Percentiles rank a stretch among this genome's conserved stretches.
These are phyloP conservation scores for Anguilla megastoma DNA, from an alignment of 2,797 vertebrate species.

Conservation along the genomic window DNA sequence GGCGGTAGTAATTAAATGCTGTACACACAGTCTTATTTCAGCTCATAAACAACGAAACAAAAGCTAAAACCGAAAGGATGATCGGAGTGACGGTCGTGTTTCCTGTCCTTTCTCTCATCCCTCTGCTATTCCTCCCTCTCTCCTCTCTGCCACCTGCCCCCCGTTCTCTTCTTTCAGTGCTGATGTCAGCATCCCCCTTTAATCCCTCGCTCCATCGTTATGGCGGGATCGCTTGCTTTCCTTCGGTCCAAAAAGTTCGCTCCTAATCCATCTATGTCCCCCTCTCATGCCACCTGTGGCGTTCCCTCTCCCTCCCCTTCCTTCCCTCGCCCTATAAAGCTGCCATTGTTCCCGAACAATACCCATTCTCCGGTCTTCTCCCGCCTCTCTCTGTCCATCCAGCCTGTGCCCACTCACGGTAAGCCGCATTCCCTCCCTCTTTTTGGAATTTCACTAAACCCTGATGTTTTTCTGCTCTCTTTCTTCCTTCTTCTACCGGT, in stretches of 20 bases:
- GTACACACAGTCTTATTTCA: background rate
- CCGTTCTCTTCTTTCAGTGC: slow-evolving; percentile 63
- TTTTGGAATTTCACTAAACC: background rate
- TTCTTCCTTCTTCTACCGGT: background rate
- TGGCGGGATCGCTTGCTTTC: slow-evolving; percentile 59
- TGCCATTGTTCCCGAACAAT: slow-evolving; percentile 43
- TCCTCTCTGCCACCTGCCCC: slow-evolving; percentile 37
- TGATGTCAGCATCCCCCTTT: slow-evolving; percentile 73
- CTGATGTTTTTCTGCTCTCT: background rate
- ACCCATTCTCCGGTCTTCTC: slow-evolving; percentile 47
- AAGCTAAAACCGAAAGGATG: background rate
- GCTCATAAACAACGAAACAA: background rate
- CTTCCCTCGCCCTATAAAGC: slow-evolving; percentile 65
- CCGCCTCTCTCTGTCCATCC: slow-evolving; percentile 28
- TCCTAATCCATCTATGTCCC: slow-evolving; percentile 69
- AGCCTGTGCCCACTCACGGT: slow-evolving; percentile 31
- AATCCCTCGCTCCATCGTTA: slow-evolving; percentile 60
- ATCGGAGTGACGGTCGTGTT: background rate
- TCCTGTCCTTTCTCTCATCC: background rate
- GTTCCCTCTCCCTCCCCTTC: slow-evolving; percentile 29
- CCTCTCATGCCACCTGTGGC: slow-evolving; percentile 31
- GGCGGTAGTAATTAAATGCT: background rate
- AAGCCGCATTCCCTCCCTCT: slow-evolving; percentile 11
- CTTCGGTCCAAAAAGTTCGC: slow-evolving; percentile 64
- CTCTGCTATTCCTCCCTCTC: background rate